phyloP scores from a whole-genome alignment of 2,797 vertebrate species.

The Psittacula derbiana region DNA sequence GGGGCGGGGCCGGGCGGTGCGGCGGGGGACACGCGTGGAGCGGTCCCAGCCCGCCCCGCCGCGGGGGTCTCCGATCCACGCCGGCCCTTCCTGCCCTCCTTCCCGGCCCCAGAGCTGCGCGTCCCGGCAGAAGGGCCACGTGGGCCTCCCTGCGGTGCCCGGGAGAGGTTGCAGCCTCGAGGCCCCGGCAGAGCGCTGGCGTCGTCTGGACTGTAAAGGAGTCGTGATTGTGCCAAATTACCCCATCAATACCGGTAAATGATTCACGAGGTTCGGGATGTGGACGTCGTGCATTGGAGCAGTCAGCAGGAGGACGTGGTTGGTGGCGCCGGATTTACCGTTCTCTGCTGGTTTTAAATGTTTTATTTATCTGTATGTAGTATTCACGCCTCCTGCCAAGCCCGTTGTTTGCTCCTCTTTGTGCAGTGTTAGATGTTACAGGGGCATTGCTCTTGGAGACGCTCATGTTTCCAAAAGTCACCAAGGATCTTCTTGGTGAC shows the following conservation, averaged over 20 bases:
- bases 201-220: neutral
- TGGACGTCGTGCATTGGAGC: rapidly evolving
- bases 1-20: neutral
- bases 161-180: neutral
- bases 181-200: neutral
- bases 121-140: too few relatives aligned
- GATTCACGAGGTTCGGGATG: neutral
- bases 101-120: neutral
- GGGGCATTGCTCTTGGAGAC: rapidly evolving
- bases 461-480: neutral
- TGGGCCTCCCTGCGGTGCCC: neutral
- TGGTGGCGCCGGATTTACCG: rapidly evolving
- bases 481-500: too few relatives aligned
- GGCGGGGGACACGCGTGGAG: neutral
- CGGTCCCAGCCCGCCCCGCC: neutral
- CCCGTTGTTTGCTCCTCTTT: neutral
- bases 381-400: neutral
- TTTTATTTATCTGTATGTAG: neutral
- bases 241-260: neutral
- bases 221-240: neutral
- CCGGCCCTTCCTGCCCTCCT: neutral
- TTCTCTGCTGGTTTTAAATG: neutral
- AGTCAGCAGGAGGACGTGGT: rapidly evolving
- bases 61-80: neutral
- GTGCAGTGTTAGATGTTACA: rapidly evolving